Percentiles rank a stretch among this genome's conserved stretches.
Conservation (phyloP, 2,888 invertebrate species). For the Cephus pulcher region DNA sequence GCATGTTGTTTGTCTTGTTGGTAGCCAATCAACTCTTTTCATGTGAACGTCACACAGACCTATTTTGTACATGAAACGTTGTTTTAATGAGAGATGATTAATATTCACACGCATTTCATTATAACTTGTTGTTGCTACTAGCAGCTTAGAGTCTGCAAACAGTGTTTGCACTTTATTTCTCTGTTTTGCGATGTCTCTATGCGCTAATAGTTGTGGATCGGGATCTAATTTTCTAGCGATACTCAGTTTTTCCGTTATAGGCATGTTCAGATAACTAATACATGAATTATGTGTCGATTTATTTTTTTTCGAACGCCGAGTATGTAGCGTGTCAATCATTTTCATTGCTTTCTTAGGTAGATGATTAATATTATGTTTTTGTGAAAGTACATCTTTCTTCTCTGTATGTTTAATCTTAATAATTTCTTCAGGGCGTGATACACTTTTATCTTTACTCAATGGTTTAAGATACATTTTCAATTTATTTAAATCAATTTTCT, state of each 20-base stretch:
- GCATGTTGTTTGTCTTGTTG: slow-evolving; percentile 9
- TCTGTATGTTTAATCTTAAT: background rate
- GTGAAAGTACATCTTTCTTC: background rate
- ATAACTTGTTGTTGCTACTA: slow-evolving; percentile 13
- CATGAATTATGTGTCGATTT: background rate
- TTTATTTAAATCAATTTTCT: slow-evolving; percentile 3
- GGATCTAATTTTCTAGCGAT: background rate
- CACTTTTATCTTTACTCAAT: background rate
- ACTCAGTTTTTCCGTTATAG: background rate
- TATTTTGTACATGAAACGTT: slow-evolving; percentile 17
- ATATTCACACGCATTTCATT: slow-evolving; percentile 12
- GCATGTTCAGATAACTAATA: background rate
- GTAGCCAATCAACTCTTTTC: slow-evolving; percentile 9
- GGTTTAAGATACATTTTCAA: background rate
- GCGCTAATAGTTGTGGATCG: background rate
- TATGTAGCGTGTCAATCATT: background rate
- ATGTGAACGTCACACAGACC: slow-evolving; percentile 18
- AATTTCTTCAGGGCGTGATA: background rate
- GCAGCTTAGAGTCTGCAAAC: slow-evolving; percentile 13
- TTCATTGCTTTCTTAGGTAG: background rate
- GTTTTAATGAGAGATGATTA: slow-evolving; percentile 5
- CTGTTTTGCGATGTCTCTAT: background rate
- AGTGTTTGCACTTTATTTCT: slow-evolving; percentile 8
- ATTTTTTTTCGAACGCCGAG: background rate
- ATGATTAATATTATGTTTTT: slow-evolving; percentile 10